Evolutionary conservation across 2,113 vertebrate genomes (phyloP), one percentile per base, ranked within the genome.

Genomic region (Pseudonaja textilis): DNA sequence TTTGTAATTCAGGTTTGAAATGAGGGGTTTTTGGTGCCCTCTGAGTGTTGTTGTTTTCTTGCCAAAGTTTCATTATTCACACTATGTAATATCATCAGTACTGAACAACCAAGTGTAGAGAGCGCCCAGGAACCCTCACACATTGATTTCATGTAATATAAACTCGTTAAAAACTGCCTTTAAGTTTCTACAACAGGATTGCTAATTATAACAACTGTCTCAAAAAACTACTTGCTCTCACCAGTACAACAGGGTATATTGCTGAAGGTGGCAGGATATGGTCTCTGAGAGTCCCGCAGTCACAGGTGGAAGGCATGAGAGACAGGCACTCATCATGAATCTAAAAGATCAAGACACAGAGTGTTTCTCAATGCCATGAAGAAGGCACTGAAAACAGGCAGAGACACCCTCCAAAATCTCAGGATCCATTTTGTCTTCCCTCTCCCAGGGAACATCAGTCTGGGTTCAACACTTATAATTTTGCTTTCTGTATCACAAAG

Each of bases 221-320:
- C 47, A 89, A 39, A 22, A 89, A 57, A 20, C 22, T 54, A 2
- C 26, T 89, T 89, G 87, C 18, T 59, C 96, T 94, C 96, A 99
- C 99, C 98, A 98, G 98, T 85, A 99, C 98, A 25, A 98, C 95
- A 1, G 98, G 97, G 61, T 98, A 98, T 95, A 99, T 99, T 94
- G 98, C 98, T 92, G 98, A 98, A 0, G 99, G 99, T 90, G 99
- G 99, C 93, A 99, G 96, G 93, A 99, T 96, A 93, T 99, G 99
- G 93, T 99, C 98, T 89, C 94, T 98, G 91, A 99, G 97, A 1
- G 94, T 94, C 22, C 99, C 99, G n/a, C 98, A 98, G 56, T 98
- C 97, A 90, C 99, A 99, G 59, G 97, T 89, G 0, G 95, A 94
- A 18, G 97, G 93, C 54, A 98, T 94, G 56, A 97, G 90, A 50